phyloP scores from a whole-genome alignment of 2,113 vertebrate genomes.

The Xenus cinereus region DNA sequence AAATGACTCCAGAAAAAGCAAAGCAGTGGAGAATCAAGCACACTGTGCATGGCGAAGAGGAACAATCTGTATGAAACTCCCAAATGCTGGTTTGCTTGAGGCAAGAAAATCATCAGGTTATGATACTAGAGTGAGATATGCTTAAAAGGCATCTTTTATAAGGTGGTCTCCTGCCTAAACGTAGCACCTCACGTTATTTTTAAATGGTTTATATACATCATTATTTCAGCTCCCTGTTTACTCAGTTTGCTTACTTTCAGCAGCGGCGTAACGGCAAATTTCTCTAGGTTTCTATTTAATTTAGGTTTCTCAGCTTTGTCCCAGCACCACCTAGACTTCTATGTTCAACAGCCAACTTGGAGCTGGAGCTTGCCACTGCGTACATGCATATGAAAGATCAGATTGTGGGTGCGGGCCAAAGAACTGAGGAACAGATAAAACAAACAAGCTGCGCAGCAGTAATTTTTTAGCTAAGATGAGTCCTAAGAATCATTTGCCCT shows the following conservation, averaged over 20 bases:
- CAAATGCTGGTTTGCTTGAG: background rate
- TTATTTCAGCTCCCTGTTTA: background rate
- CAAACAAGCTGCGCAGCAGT: background rate
- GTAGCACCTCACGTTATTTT: background rate
- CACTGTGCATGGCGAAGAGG: fast-evolving
- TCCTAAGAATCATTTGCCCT: background rate
- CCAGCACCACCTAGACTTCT: background rate
- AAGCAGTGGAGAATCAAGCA: background rate
- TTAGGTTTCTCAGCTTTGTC: background rate
- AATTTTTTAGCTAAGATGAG: background rate
- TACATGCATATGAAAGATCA: background rate
- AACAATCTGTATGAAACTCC: background rate
- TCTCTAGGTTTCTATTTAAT: background rate
- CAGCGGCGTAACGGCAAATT: background rate
- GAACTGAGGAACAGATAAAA: background rate
- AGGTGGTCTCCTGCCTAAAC: background rate
- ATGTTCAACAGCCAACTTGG: background rate
- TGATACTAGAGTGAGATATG: background rate
- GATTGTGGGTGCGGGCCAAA: background rate
- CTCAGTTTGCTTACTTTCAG: background rate
- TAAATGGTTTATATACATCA: background rate
- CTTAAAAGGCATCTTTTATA: background rate
- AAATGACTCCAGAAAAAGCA: background rate
- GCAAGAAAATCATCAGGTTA: background rate
- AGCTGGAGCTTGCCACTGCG: background rate